Evolutionary conservation across 2,888 invertebrate species (phyloP).

Genomic region (Anticlea derivata): DNA sequence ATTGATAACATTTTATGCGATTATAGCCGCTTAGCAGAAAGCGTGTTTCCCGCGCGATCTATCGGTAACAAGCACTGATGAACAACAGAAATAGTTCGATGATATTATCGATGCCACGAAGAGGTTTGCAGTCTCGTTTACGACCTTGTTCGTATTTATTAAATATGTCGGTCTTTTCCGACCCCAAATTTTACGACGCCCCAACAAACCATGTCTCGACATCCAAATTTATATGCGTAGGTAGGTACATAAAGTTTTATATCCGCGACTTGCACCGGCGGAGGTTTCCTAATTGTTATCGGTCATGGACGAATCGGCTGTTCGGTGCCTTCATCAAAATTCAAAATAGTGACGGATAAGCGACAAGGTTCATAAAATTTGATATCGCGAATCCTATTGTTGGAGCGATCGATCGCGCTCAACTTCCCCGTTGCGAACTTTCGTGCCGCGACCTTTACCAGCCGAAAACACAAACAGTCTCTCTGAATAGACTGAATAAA

Average conservation of each 20-base stretch:
- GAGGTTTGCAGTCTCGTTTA: constrained; percentile 78
- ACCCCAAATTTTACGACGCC: constrained; percentile 80
- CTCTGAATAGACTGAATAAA: constrained; percentile 41
- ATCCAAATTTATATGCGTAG: constrained; percentile 79
- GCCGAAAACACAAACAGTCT: constrained; percentile 43
- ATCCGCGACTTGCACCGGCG: constrained; percentile 76
- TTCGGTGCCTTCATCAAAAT: constrained; percentile 56
- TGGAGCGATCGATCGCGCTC: constrained; percentile 42
- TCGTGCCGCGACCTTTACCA: constrained; percentile 33
- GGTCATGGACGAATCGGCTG: constrained; percentile 69
- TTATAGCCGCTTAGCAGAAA: constrained; percentile 15
- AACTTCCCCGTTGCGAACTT: constrained; percentile 33
- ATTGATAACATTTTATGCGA: constrained; percentile 26
- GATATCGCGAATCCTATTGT: constrained; percentile 43
- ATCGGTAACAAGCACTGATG: constrained; percentile 44
- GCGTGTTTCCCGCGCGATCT: constrained; percentile 28
- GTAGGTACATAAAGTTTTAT: constrained; percentile 82
- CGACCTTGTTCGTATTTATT: constrained; percentile 82
- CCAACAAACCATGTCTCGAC: constrained; percentile 84
- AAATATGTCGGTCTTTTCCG: constrained; percentile 82
- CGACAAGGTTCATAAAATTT: constrained; percentile 48
- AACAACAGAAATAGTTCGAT: constrained; percentile 67
- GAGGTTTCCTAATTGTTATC: constrained; percentile 78
- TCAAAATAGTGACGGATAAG: constrained; percentile 52
- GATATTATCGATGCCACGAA: constrained; percentile 75